A percentile compares a stretch with the other conserved stretches of the same genome.
phyloP scores from a whole-genome alignment of 2,797 vertebrate species.

The Graptemys geographica region DNA sequence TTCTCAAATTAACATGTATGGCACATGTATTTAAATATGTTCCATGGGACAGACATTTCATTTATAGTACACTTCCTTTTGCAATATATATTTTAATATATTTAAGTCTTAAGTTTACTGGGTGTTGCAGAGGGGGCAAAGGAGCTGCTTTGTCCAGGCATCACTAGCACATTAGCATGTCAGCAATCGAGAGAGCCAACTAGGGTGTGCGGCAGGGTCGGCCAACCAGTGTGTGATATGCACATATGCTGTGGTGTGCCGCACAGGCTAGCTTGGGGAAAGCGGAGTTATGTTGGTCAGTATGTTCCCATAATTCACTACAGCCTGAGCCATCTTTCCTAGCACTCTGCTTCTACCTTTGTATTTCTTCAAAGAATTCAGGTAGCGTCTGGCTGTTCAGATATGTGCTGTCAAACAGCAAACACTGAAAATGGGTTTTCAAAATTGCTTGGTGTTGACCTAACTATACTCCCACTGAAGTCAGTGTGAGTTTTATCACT shows the following conservation, averaged over 20 bases:
- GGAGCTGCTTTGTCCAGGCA: neutral
- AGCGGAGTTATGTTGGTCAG: neutral
- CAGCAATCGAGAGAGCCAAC: neutral
- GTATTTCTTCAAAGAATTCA: neutral
- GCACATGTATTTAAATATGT: neutral
- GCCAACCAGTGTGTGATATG: neutral
- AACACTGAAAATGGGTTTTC: neutral
- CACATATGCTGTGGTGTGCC: neutral
- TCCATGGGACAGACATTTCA: neutral
- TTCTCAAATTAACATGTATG: neutral
- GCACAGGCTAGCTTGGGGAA: neutral
- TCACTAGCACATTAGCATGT: neutral
- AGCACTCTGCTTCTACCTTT: fast-evolving
- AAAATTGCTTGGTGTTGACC: neutral
- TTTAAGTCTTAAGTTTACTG: neutral
- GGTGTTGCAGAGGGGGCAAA: neutral
- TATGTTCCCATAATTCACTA: neutral
- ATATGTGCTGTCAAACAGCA: neutral
- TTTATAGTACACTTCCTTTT: neutral
- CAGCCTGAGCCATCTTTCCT: neutral
- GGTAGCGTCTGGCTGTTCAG: neutral
- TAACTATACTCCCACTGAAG: neutral
- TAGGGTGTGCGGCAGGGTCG: neutral
- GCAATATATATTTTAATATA: neutral
- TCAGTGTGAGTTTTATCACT: neutral